phyloP scores from a whole-genome alignment of 2,113 vertebrate genomes.

The Podiceps cristatus region DNA sequence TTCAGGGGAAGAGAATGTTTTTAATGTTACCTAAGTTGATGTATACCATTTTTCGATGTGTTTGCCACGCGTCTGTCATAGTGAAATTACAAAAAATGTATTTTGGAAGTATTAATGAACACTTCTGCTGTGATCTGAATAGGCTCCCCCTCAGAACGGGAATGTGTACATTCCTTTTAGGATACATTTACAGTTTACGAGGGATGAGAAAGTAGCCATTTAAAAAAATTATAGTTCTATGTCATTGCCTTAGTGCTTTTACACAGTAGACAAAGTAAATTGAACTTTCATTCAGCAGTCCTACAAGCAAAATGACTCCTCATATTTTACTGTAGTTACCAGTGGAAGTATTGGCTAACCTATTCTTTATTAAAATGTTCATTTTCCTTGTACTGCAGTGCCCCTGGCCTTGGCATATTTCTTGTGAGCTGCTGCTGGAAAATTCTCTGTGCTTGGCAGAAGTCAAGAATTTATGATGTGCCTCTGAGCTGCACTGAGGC shows the following conservation, averaged over 20 bases:
- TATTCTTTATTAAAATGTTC: constrained; percentile 70
- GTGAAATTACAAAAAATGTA: neutral
- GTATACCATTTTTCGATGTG: neutral
- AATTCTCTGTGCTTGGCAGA: constrained; percentile 65
- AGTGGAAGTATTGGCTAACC: constrained; percentile 40
- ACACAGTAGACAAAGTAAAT: constrained; percentile 36
- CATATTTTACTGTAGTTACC: constrained; percentile 64
- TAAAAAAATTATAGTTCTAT: neutral
- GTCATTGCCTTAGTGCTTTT: constrained; percentile 14
- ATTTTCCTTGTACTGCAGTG: constrained; percentile 53
- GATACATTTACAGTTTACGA: neutral
- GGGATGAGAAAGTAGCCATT: neutral
- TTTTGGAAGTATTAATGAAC: neutral
- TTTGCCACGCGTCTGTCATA: neutral
- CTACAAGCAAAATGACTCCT: constrained; percentile 44
- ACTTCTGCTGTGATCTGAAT: neutral
- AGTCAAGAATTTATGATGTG: constrained; percentile 73
- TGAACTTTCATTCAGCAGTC: constrained; percentile 51
- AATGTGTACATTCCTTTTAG: neutral
- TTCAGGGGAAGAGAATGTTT: neutral
- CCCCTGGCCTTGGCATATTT: constrained; percentile 69
- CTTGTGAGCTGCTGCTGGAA: constrained; percentile 44
- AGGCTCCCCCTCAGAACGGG: neutral
- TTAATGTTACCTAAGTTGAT: neutral
- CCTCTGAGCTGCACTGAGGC: constrained; percentile 53